Evolutionary conservation across 2,113 vertebrate genomes (phyloP).

Genomic region (Muntiacus reevesi): DNA sequence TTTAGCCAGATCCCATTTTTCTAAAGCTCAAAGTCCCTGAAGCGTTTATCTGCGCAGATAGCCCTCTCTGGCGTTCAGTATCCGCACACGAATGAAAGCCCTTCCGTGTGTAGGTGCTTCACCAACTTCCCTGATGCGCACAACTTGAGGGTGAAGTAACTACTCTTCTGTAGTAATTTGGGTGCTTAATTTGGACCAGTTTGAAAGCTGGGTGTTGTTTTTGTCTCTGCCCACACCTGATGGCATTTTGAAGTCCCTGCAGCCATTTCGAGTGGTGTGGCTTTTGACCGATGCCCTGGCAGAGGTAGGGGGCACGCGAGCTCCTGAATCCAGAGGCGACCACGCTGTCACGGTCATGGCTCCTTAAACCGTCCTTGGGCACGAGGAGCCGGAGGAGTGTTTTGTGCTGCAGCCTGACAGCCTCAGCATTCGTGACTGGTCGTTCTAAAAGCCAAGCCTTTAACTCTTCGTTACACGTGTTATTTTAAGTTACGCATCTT

Average conservation of each 20-base stretch:
- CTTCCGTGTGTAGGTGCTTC: not conserved
- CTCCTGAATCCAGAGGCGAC: constrained; percentile 67
- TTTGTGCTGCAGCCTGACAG: constrained; percentile 55
- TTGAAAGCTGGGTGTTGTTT: constrained; percentile 18
- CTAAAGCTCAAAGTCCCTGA: not conserved
- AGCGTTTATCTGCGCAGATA: not conserved
- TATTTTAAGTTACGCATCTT: not conserved
- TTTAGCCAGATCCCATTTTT: not conserved
- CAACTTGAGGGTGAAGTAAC: not conserved
- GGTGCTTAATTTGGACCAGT: constrained; percentile 53
- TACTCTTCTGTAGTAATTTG: constrained; percentile 36
- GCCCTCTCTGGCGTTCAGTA: accelerated
- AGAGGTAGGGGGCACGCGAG: constrained; percentile 68
- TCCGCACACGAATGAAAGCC: not conserved
- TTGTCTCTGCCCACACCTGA: constrained; percentile 34
- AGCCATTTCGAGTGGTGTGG: constrained; percentile 56
- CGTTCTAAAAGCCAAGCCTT: constrained; percentile 34
- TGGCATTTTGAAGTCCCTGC: constrained; percentile 66
- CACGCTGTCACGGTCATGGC: constrained; percentile 73
- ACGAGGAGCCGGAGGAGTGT: constrained; percentile 57
- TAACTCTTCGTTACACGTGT: constrained; percentile 40
- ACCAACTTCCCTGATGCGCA: not conserved
- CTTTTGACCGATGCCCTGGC: constrained; percentile 65
- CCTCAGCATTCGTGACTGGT: constrained; percentile 20
- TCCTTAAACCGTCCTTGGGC: constrained; percentile 78